Percentiles rank a stretch among this genome's conserved stretches.
Conservation (phyloP, 2,113 vertebrate species). For the Proteles cristata region DNA sequence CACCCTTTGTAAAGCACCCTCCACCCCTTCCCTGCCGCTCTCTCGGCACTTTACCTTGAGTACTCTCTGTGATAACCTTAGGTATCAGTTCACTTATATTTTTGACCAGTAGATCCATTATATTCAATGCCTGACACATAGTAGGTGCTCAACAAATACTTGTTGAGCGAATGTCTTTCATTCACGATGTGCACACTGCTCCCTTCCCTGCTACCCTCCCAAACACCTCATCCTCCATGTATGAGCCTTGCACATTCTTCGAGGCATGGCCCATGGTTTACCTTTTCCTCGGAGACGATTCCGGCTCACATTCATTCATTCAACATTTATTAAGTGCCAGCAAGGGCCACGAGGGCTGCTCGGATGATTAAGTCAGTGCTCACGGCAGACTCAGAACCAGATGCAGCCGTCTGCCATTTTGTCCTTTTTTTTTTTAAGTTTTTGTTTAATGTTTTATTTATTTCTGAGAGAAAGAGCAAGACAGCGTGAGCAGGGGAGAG, state of each 20-base stretch:
- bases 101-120: neutral
- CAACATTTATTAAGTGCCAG: neutral
- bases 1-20: neutral
- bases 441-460: too few relatives aligned
- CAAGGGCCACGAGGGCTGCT: neutral
- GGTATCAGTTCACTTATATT: neutral
- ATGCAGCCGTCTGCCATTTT: fast-evolving
- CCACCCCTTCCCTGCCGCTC: neutral
- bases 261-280: neutral
- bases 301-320: neutral
- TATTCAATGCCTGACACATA: too few relatives aligned
- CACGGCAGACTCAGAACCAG: neutral
- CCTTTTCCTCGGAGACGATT: neutral
- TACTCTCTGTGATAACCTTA: neutral
- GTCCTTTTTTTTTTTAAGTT: neutral
- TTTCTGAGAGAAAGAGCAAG: too few relatives aligned
- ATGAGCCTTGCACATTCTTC: neutral
- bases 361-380: neutral
- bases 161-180: too few relatives aligned
- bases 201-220: too few relatives aligned
- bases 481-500: too few relatives aligned
- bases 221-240: neutral
- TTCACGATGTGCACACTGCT: too few relatives aligned
- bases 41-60: neutral
- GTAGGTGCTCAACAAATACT: too few relatives aligned